These are phyloP conservation scores for Tolmerus cingulatus DNA, from an alignment of 2,888 invertebrate genomes.

Conservation along the genomic window DNA sequence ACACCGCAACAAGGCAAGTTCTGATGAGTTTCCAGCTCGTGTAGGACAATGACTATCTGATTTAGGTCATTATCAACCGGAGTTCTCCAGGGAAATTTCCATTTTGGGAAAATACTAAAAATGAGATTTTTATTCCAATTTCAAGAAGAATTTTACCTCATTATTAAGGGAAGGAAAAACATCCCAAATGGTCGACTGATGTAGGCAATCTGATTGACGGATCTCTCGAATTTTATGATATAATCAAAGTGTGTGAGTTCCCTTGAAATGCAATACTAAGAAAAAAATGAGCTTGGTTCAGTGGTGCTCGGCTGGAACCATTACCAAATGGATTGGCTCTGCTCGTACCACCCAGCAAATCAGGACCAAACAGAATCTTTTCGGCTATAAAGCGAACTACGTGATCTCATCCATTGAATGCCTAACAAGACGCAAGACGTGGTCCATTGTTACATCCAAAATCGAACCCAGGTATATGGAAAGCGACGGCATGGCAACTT, in stretches of 20 bases:
- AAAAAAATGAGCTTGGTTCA: neutral
- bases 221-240: neutral
- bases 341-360: neutral
- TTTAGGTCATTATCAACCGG: neutral
- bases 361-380: constrained; percentile 1
- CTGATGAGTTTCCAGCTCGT: neutral
- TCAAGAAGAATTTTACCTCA: neutral
- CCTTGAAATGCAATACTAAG: neutral
- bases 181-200: neutral
- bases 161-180: neutral
- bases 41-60: neutral
- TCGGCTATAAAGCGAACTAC: constrained; percentile 21
- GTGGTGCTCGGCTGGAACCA: neutral
- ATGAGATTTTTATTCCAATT: neutral
- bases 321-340: constrained; percentile 1
- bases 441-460: constrained; percentile 8
- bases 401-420: constrained; percentile 35
- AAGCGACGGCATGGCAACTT: constrained; percentile 9
- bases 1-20: neutral
- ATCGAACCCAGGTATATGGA: neutral
- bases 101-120: neutral
- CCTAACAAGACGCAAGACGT: constrained; percentile 23
- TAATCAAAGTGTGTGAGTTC: neutral
- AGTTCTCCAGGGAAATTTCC: neutral
- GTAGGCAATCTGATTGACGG: neutral